Evolutionary conservation across 2,888 invertebrate species (phyloP), one percentile per base, ranked within the genome.

Genomic region (Schizaphis graminum): DNA sequence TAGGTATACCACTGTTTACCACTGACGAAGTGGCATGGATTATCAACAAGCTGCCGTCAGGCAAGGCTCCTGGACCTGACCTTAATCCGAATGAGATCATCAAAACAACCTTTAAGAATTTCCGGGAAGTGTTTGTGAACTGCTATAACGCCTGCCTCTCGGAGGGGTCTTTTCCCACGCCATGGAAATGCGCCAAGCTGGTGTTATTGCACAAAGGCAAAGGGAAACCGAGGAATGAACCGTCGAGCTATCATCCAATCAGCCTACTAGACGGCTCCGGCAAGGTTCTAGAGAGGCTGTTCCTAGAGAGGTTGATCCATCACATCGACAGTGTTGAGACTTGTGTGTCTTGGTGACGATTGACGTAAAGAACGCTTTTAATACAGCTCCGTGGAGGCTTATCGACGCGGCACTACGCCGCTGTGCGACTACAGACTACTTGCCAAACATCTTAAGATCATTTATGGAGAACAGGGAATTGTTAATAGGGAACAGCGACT

Each of bases 221-320:
- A 7, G 77, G 24, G 3, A 91, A 93, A 77, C 93, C 93, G 41
- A 2, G 7, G 0, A 53, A 93, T 24, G 61, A 89, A 53, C 67
- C 89, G 53, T 67, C 89, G 61, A 87, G 57, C 21, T 93, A 77
- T 44, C 35, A 89, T 3, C 93, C 93, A 0, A 61, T 93, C 47
- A 57, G 67, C 24, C 47, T 93, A 3, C 67, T 93, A 16, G 88
- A 87, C 4, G 67, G 87, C 49, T 16, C 24, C 13, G 92, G 87
- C 4, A 67, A 90, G 49, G 21, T 90, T 8, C 21, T 90, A 21
- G 90, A 90, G 67, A 44, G 88, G 67, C 24, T 93, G 13, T 28
- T 88, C 13, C 47, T 86, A 21, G 47, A 57, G 24, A 89, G 56
- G 41, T 16, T 84, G 41, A 85, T 24, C 41, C 0, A 21, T 8